Evolutionary conservation across 2,113 vertebrate genomes (phyloP).

Genomic region (Chitala chitala): DNA sequence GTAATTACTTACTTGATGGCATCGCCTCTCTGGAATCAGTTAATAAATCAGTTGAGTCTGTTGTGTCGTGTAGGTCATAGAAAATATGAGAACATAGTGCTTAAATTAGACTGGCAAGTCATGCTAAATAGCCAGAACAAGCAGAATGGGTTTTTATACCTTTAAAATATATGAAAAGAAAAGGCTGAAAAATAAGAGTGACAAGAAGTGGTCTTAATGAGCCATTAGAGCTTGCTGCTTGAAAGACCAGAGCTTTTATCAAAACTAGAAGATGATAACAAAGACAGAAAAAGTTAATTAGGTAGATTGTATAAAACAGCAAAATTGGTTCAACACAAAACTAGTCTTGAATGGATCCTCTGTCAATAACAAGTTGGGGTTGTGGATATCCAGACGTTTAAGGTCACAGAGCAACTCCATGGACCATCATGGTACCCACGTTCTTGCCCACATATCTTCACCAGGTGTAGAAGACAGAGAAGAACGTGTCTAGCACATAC

Average conservation of each 20-base stretch:
- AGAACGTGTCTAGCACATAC: too few relatives aligned
- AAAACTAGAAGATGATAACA: background rate
- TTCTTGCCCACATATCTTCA: background rate
- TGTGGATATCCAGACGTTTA: too few relatives aligned
- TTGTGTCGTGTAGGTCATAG: slow-evolving; percentile 2
- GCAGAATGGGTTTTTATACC: background rate
- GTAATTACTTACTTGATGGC: slow-evolving; percentile 13
- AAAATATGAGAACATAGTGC: slow-evolving; percentile 11
- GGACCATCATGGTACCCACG: background rate
- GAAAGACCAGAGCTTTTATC: background rate
- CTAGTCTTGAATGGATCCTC: background rate
- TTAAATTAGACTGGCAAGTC: background rate
- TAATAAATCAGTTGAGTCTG: slow-evolving; percentile 11
- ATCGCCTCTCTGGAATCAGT: slow-evolving; percentile 2
- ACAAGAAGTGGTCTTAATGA: background rate
- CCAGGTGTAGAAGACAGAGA: too few relatives aligned
- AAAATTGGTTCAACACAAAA: background rate
- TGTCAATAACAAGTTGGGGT: background rate
- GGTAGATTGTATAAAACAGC: background rate
- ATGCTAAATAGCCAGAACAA: slow-evolving; percentile 3
- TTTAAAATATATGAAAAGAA: background rate
- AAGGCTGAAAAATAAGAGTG: background rate
- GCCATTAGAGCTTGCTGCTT: background rate
- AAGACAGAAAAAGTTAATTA: background rate
- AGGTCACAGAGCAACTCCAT: background rate